Evolutionary conservation across 2,888 invertebrate genomes (phyloP).

Genomic region (Hydrotaea diabolus): DNA sequence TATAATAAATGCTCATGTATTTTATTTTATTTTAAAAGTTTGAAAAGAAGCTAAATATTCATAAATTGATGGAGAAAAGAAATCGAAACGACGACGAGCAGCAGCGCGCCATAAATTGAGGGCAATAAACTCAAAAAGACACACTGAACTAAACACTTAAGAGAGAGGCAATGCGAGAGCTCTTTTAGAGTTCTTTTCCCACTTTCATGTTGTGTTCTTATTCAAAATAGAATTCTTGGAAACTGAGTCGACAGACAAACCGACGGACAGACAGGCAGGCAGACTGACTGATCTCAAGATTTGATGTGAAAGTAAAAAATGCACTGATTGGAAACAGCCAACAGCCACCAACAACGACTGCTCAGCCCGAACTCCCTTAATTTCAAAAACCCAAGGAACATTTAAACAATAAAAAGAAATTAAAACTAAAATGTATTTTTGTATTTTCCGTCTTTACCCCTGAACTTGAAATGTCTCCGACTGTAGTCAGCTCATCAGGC

Average conservation of each 20-base stretch:
- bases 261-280: too few species aligned
- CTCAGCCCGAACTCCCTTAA: background rate
- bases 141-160: slow-evolving; percentile 35
- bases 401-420: background rate
- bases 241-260: background rate
- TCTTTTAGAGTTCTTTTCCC: background rate
- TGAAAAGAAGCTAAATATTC: background rate
- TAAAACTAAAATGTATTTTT: background rate
- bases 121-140: slow-evolving; percentile 43
- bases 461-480: slow-evolving; percentile 15
- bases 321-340: background rate
- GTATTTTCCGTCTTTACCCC: background rate
- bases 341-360: background rate
- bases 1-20: slow-evolving; percentile 3
- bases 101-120: slow-evolving; percentile 21
- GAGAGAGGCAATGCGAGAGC: too few species aligned
- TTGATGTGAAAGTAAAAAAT: slow-evolving; percentile 9
- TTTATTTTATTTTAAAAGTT: background rate
- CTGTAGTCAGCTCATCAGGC: background rate
- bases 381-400: background rate
- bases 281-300: background rate
- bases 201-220: background rate
- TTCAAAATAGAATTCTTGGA: background rate
- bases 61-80: slow-evolving; percentile 6
- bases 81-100: background rate